Evolutionary conservation across 1,140 invertebrate species (phyloP), one percentile per base, ranked within the genome.

Genomic region (Bombus sylvicola): DNA sequence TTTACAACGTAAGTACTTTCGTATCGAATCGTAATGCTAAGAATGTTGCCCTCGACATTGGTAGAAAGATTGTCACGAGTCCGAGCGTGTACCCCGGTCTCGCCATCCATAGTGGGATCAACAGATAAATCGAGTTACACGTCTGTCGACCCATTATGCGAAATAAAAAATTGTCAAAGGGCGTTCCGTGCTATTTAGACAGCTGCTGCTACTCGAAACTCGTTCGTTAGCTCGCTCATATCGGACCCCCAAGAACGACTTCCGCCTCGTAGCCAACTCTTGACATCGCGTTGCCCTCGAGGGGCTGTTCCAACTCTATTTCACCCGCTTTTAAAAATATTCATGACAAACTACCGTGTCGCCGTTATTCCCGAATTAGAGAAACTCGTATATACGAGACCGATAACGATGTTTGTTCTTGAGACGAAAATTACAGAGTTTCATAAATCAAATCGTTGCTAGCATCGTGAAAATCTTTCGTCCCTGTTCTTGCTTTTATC

Each of bases 1-100:
- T 99, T 93, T 99, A 99, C 95, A 99, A 99, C 95, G 98, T 99
- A 91, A 97, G 97, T 96, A 85, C 18, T 18, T 81, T 53, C 43
- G n/a, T 72, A 59, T 39, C 15, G 41, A 10, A 62, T 71, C 57
- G 43, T 66, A 62, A 74, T 13, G 43, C 57, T 12, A 69, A 43
- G 34, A 57, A 39, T 31, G 41, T 22, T 31, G 10, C 28, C 8
- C 25, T 43, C 39, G 41, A 37, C 66, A 31, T 47, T 31, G 37
- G 37, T 59, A 79, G 68, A 47, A 43, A 59, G 37, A 59, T 78
- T 8, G 64, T 59, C 75, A 28, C 73, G 43, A 77, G 13, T 4
- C 9, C 77, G 41, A 28, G 41, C 41, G 25, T 53, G 15, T 79
- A 41, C 4, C 25, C n/a, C 5, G 13, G 2, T 1, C 10, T 13